A percentile compares a stretch with the other conserved stretches of the same genome.
Evolutionary conservation across 2,888 invertebrate species (phyloP).

Genomic region (Hartigia nigra): DNA sequence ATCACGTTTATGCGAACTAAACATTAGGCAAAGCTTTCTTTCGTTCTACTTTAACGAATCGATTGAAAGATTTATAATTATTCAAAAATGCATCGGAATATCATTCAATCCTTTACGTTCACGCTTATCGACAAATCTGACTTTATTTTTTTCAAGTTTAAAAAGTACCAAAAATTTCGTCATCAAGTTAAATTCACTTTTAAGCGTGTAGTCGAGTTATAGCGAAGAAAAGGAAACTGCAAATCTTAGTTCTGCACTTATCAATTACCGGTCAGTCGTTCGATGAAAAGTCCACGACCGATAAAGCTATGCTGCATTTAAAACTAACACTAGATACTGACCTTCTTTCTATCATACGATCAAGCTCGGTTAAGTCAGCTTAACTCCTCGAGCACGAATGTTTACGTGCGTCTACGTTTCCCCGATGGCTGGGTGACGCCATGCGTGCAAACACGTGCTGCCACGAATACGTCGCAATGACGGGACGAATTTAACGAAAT

Average conservation of each 20-base stretch:
- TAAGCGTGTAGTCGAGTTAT: not conserved
- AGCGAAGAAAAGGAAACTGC: not conserved
- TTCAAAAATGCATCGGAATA: not conserved
- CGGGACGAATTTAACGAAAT: not conserved
- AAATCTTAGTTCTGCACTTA: not conserved
- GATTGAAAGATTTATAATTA: not conserved
- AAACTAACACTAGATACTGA: not conserved
- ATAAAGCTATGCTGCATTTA: not conserved
- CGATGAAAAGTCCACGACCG: not conserved
- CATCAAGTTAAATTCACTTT: not conserved
- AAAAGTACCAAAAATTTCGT: not conserved
- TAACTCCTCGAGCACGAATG: not conserved
- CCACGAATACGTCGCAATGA: not conserved
- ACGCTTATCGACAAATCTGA: not conserved
- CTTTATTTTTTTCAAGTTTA: not conserved
- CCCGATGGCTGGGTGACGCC: not conserved
- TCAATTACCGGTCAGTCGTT: not conserved
- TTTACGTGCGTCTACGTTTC: not conserved
- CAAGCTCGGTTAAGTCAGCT: not conserved
- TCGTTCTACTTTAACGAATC: not conserved
- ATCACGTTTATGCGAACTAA: not conserved
- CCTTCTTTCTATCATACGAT: not conserved
- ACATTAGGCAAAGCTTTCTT: not conserved
- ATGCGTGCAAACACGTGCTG: conserved; percentile 3
- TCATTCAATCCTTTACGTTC: not conserved